These are phyloP conservation scores for Smutsia gigantea DNA, from an alignment of 2,797 vertebrate genomes.

Conservation along the genomic window DNA sequence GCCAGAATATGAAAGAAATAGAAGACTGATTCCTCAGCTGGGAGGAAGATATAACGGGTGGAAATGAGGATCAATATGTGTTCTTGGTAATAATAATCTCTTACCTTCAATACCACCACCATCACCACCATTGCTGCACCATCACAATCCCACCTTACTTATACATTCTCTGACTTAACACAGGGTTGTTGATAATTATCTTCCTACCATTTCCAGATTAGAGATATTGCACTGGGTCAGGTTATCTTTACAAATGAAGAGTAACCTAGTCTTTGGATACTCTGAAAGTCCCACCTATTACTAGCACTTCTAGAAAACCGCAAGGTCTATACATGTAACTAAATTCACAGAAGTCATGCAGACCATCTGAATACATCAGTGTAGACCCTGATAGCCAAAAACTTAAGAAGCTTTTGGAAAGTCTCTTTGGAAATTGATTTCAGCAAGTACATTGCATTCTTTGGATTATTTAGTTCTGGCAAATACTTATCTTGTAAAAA, in stretches of 20 bases:
- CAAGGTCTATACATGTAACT: not conserved
- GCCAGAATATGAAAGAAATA: not conserved
- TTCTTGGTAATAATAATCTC: not conserved
- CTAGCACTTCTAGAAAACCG: not conserved
- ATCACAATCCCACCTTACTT: not conserved
- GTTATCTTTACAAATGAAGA: not conserved
- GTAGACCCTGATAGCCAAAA: not conserved
- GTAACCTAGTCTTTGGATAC: not conserved
- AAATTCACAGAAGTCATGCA: not conserved
- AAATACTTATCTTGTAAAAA: not conserved
- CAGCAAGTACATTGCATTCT: not conserved
- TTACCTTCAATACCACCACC: not conserved
- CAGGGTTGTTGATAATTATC: not conserved
- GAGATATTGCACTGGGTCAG: not conserved
- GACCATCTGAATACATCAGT: not conserved
- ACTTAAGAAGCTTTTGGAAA: not conserved
- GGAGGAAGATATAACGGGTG: not conserved
- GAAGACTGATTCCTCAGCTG: not conserved
- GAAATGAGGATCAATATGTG: not conserved
- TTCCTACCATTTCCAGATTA: not conserved
- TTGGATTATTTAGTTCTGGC: not conserved
- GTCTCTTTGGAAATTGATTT: conserved; percentile 9
- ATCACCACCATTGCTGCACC: not conserved
- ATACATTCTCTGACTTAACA: not conserved
- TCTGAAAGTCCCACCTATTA: not conserved